Percentiles rank a stretch among this genome's conserved stretches.
phyloP scores from a whole-genome alignment of 2,113 vertebrate species.

The Sinocyclocheilus anophthalmus region DNA sequence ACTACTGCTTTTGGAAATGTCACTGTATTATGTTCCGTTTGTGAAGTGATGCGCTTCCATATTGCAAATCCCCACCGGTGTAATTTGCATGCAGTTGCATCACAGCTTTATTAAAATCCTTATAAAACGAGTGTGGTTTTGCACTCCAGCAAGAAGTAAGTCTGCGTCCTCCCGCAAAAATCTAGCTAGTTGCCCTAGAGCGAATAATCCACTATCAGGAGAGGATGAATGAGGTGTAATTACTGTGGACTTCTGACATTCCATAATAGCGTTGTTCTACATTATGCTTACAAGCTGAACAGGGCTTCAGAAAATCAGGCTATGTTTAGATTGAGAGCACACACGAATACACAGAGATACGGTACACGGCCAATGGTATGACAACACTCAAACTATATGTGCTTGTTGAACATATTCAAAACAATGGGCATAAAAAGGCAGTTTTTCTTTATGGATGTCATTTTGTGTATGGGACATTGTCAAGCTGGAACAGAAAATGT shows the following conservation, averaged over 20 bases:
- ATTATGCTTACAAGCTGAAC: conserved; percentile 20
- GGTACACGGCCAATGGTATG: not conserved
- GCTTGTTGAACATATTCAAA: not conserved
- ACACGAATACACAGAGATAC: too few species aligned
- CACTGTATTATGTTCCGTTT: not conserved
- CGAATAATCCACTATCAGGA: conserved; percentile 22
- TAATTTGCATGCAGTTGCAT: conserved; percentile 14
- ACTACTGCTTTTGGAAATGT: conserved; percentile 26
- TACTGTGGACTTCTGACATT: conserved; percentile 24
- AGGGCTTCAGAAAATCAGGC: not conserved
- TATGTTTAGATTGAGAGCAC: not conserved
- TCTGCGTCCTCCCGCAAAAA: not conserved
- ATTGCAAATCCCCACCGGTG: not conserved
- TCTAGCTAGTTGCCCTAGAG: not conserved
- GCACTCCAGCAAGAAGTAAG: not conserved
- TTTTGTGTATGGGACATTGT: not conserved
- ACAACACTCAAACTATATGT: not conserved
- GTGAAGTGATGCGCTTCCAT: not conserved
- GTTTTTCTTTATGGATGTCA: not conserved
- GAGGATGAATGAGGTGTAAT: conserved; percentile 28
- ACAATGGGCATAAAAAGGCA: not conserved
- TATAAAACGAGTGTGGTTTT: conserved; percentile 15
- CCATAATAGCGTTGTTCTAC: conserved; percentile 30
- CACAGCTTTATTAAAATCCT: conserved; percentile 16
- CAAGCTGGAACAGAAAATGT: not conserved